A percentile compares a stretch with the other conserved stretches of the same genome.
Conservation (phyloP, 2,797 vertebrate genomes). For the Rhincodon typus region DNA sequence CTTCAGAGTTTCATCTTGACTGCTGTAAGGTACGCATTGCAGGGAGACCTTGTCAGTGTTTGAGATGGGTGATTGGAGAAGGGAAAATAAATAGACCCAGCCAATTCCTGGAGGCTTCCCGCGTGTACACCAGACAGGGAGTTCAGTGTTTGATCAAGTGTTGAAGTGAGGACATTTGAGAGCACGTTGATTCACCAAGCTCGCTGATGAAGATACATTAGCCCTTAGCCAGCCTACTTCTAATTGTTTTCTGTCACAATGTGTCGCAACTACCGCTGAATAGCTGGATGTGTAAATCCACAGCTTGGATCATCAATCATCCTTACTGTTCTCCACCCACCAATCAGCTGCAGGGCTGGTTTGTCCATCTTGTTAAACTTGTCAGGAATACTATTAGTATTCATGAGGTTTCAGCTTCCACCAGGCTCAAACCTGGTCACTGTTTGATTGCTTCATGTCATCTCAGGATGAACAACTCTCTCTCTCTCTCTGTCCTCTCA, state of each 20-base stretch:
- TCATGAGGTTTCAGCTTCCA: background rate
- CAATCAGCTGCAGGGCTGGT: background rate
- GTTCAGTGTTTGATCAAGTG: background rate
- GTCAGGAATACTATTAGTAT: background rate
- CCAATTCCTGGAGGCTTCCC: background rate
- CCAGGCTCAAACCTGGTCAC: background rate
- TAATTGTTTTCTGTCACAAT: slow-evolving; percentile 4
- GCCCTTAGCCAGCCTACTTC: background rate
- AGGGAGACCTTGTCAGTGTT: background rate
- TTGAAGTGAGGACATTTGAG: background rate
- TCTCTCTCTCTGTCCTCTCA: background rate
- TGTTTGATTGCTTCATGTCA: background rate
- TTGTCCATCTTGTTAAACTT: background rate
- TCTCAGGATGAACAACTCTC: background rate
- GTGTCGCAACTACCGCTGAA: background rate
- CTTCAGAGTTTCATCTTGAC: background rate
- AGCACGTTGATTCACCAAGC: background rate
- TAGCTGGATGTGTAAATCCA: background rate
- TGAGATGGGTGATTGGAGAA: background rate
- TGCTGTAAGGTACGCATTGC: background rate
- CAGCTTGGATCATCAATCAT: background rate
- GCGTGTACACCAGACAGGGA: background rate
- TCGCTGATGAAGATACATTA: background rate
- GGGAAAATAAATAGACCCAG: background rate
- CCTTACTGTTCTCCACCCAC: background rate